Percentiles rank a stretch among this genome's conserved stretches.
These are phyloP conservation scores for Acanthosepion pharaonis DNA, from an alignment of 2,888 invertebrate genomes.

Conservation along the genomic window DNA sequence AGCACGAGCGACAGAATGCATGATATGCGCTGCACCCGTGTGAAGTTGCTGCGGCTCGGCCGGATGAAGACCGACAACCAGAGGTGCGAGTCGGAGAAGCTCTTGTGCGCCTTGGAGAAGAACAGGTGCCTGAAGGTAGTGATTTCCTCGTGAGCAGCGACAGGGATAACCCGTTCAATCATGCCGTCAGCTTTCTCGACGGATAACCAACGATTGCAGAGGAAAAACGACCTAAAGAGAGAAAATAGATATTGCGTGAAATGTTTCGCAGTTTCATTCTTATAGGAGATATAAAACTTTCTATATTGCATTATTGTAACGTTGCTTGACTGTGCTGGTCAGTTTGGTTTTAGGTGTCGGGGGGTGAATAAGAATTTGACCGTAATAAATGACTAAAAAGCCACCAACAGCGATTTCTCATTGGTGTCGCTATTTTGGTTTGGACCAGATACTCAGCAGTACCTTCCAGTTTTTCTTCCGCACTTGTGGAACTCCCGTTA, in stretches of 20 bases:
- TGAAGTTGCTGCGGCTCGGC: slow-evolving; percentile 74
- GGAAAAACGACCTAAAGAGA: slow-evolving; percentile 58
- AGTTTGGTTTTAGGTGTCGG: no score
- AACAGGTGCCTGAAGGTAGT: slow-evolving; percentile 61
- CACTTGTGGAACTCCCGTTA: no score
- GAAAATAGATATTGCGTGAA: neutral
- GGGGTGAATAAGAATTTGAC: no score
- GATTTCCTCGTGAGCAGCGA: slow-evolving; percentile 58
- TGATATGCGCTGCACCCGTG: slow-evolving; percentile 72
- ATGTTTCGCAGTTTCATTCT: no score
- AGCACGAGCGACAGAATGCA: slow-evolving; percentile 73
- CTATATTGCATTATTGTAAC: no score
- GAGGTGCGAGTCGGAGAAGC: slow-evolving; percentile 74
- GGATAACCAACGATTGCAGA: slow-evolving; percentile 72
- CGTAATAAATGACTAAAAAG: no score
- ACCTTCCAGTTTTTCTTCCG: no score
- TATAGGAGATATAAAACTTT: no score
- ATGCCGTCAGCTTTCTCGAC: slow-evolving; percentile 62
- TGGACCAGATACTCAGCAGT: no score
- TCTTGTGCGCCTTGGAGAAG: slow-evolving; percentile 67
- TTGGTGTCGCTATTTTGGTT: no score
- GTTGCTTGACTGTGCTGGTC: no score
- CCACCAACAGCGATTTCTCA: no score
- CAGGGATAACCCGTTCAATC: slow-evolving; percentile 60
- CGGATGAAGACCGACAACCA: slow-evolving; percentile 76